These are phyloP conservation scores for Neopelma chrysocephalum DNA, from an alignment of 2,797 vertebrate genomes.

Conservation along the genomic window DNA sequence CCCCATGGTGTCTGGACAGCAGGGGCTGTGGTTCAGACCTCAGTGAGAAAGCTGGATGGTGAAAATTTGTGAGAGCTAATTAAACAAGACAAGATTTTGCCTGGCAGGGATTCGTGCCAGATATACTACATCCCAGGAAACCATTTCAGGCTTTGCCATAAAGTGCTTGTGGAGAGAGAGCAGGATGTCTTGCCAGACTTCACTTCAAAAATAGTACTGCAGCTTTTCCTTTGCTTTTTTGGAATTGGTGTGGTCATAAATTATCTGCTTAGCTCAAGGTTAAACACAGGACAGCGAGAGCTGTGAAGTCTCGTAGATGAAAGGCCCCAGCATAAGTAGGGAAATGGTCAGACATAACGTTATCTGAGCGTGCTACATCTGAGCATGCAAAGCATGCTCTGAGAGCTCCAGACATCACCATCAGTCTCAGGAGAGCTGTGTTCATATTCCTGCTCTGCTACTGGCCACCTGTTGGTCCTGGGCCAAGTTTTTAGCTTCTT, in stretches of 20 bases:
- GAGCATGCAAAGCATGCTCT: neutral
- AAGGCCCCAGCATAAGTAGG: neutral
- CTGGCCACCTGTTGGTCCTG: neutral
- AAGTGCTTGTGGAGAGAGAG: neutral
- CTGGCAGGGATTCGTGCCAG: constrained; percentile 43
- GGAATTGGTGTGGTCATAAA: neutral
- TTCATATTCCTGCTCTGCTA: neutral
- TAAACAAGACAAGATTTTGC: constrained; percentile 50
- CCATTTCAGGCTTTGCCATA: constrained; percentile 33
- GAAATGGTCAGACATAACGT: neutral
- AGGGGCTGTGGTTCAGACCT: constrained; percentile 22
- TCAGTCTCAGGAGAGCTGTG: neutral
- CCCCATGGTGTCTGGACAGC: constrained; percentile 32
- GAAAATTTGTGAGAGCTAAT: constrained; percentile 62
- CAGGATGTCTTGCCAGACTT: neutral
- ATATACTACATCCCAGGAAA: constrained; percentile 7
- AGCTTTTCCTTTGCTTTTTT: constrained; percentile 20
- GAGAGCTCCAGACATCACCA: neutral
- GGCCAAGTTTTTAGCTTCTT: neutral
- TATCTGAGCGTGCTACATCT: neutral
- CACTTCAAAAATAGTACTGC: constrained; percentile 1
- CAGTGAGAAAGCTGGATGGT: constrained; percentile 35
- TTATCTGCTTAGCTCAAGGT: constrained; percentile 20
- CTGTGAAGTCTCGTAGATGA: neutral
- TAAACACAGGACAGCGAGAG: neutral